Evolutionary conservation across 2,797 vertebrate genomes (phyloP), one percentile per base, ranked within the genome.

Genomic region (Novumbra hubbsi): DNA sequence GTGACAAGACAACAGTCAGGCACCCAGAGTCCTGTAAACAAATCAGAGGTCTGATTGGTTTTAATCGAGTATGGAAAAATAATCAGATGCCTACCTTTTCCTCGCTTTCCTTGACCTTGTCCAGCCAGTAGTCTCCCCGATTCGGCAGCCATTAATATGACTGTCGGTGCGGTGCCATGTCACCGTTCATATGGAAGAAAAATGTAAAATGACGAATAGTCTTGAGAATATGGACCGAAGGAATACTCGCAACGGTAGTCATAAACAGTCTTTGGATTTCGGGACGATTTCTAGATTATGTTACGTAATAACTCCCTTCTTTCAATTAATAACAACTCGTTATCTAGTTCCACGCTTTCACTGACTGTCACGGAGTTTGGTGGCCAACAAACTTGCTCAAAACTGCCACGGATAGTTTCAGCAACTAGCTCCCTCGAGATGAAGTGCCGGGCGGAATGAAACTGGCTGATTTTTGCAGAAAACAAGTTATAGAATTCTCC

Each of bases 111-210:
- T 92, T 93, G 88, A 86, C 83, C 84, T 87, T 88, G 94, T 94
- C 93, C 93, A 92, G 93, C 92, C 93, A 90, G 94, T 91, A 94
- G 93, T 94, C 93, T 94, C 92, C 93, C 93, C 91, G 93, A 92
- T 93, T 94, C 93, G 90, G 93, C 91, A 92, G 94, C 94, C 94
- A 95, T 95, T 94, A 94, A 93, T 90, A 92, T 89, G 93, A 92
- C 90, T 91, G 93, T 91, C 87, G 89, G 90, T 92, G 93, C 91
- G 90, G 91, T 93, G 92, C 90, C 92, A 93, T 93, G 90, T 91
- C 93, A 94, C 93, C 93, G 88, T 91, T 91, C 92, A 93, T 92
- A 91, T 91, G 89, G 87, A 92, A 92, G 91, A 88, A 90, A 91
- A 92, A 90, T 88, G 49, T 87, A 90, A 92, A 92, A 92, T 88